Evolutionary conservation across 2,113 vertebrate species (phyloP).

Genomic region (Onychostruthus taczanowskii): DNA sequence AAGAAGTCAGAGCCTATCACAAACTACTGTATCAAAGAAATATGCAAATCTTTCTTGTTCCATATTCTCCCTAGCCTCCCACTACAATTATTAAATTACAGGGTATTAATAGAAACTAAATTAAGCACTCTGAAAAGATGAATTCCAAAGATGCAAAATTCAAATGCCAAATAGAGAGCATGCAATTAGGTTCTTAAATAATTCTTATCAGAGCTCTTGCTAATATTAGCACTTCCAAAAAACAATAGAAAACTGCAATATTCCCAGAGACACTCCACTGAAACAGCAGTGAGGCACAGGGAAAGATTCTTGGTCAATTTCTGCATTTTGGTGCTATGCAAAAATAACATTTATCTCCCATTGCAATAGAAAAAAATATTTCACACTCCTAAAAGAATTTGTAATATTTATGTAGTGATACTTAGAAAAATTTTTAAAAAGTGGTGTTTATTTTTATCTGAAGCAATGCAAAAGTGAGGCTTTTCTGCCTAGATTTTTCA

Average conservation of each 20-base stretch:
- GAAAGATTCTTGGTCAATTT: constrained; percentile 10
- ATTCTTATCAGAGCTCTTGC: constrained; percentile 77
- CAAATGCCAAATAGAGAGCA: constrained; percentile 69
- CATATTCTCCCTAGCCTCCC: constrained; percentile 44
- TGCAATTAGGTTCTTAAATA: constrained; percentile 76
- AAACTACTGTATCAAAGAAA: constrained; percentile 50
- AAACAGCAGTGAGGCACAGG: constrained; percentile 11
- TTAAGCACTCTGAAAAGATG: constrained; percentile 65
- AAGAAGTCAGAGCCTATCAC: constrained; percentile 36
- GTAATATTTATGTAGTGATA: constrained; percentile 46
- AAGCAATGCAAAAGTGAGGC: not conserved
- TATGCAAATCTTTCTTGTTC: constrained; percentile 63
- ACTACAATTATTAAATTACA: constrained; percentile 76
- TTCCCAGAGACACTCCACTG: constrained; percentile 57
- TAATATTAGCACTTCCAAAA: constrained; percentile 75
- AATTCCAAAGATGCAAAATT: constrained; percentile 66
- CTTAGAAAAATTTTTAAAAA: not conserved
- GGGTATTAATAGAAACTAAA: constrained; percentile 75
- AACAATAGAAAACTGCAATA: constrained; percentile 69
- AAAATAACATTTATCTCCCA: constrained; percentile 1
- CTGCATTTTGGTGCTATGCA: not conserved
- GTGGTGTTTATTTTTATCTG: not conserved
- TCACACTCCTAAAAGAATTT: not conserved
- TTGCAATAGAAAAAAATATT: constrained; percentile 4
- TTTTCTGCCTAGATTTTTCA: constrained; percentile 23